A percentile compares a stretch with the other conserved stretches of the same genome.
These are phyloP conservation scores for Hippoglossus stenolepis DNA, from an alignment of 2,113 vertebrate species.

Conservation along the genomic window DNA sequence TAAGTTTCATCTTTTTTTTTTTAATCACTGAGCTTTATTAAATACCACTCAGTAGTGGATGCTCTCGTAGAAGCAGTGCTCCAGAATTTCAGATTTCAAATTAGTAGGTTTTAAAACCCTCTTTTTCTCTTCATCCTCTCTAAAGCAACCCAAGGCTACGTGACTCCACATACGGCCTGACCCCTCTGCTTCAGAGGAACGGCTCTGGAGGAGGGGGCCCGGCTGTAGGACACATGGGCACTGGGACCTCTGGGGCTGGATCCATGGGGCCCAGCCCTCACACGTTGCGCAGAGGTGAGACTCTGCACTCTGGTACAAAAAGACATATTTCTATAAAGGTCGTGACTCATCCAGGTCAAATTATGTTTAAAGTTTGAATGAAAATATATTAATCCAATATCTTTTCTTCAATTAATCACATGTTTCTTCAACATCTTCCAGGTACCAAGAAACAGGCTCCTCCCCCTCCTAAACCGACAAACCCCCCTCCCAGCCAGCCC, in stretches of 20 bases:
- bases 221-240: slow-evolving; percentile 80
- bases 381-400: neutral
- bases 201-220: slow-evolving; percentile 72
- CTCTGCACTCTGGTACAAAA: neutral
- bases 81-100: neutral
- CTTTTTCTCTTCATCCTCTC: neutral
- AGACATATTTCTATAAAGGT: neutral
- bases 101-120: neutral
- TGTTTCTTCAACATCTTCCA: slow-evolving; percentile 60
- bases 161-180: slow-evolving; percentile 83
- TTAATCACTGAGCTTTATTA: neutral
- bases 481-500: slow-evolving; percentile 88
- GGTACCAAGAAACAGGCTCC: slow-evolving; percentile 96
- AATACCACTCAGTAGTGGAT: neutral
- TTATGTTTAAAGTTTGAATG: neutral
- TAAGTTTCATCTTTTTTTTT: neutral
- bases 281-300: slow-evolving; percentile 88
- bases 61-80: neutral
- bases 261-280: slow-evolving; percentile 92
- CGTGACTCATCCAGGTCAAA: neutral
- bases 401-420: neutral
- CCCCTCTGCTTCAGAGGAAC: slow-evolving; percentile 82
- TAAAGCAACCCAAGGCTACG: slow-evolving; percentile 85
- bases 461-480: slow-evolving; percentile 92
- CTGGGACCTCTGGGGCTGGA: slow-evolving; percentile 74